Evolutionary conservation across 2,113 vertebrate genomes (phyloP), one percentile per base, ranked within the genome.

Genomic region (Macquaria ambigua): DNA sequence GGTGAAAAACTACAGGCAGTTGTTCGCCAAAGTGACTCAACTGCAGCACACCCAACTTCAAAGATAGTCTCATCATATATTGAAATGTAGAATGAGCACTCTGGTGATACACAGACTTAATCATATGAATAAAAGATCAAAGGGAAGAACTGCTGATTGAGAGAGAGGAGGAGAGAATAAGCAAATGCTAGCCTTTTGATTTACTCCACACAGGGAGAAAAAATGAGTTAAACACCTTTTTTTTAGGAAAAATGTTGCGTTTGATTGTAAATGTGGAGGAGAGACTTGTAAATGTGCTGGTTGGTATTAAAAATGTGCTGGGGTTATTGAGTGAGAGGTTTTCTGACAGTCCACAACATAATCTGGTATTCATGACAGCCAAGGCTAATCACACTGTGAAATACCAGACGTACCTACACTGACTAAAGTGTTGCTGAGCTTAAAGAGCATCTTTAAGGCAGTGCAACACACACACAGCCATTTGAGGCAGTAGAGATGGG

Each of bases 71-170:
- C 89, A 79, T 90, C 85, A 77, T 84, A 89, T 84, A 89, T 56
- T 90, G 83, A 90, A 90, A 88, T 87, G 82, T 92, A 84, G 82
- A 91, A 88, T 83, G 87, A 90, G 80, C 39, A 80, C 78, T 68
- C 52, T 86, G 79, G 73, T 72, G 80, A 90, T 89, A 87, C 85
- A 90, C 86, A 92, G 90, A 90, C 86, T 93, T 89, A 92, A 92
- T 91, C 83, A 66, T 78, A 85, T 92, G 93, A 93, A 94, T 92
- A 90, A 91, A 90, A 91, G 89, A 93, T 94, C 92, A 94, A 94
- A 92, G 80, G 80, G 79, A 63, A 84, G 91, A 90, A 70, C 28
- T 88, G 87, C 92, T 93, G 92, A 93, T 93, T 91, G 91, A 91
- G 83, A 83, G 87, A 87, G 43, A 83, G 83, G 77, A 85, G 76